Evolutionary conservation across 53 echinoderm and acorn worm species (phyloP), one percentile per base, ranked within the genome.

Genomic region (Temnopleurus reevesii): DNA sequence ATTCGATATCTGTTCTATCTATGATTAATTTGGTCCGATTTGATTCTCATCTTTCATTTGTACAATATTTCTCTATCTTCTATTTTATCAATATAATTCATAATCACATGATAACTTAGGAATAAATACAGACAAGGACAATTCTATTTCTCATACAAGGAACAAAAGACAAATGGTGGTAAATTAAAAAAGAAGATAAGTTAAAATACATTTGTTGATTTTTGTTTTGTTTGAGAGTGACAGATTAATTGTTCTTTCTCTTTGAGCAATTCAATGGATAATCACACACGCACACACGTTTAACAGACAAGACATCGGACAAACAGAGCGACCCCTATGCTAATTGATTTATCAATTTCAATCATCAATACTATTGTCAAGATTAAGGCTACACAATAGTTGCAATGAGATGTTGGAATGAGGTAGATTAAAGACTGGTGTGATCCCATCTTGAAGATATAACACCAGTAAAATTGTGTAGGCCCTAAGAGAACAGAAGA

Each of bases 341-440:
- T 28, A 33, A 49, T 55, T 56, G 55, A 13, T 21, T 24, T 19
- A 33, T 27, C 77, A 77, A n/a, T 45, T 44, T 44, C 77, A 45
- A 76, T 45, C 81, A 81, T 60, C 83, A 56, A 60, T 41, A 85
- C 46, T 60, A 60, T 60, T 59, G 58, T 85, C 59, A 71, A 87
- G 49, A 47, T 64, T 66, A 87, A 87, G 88, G 88, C 88, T 87
- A 87, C 71, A 87, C 88, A 66, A 44, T 85, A 59, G 88, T 65
- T 87, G 71, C 71, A 71, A 87, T 66, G 84, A 86, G 85, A 85
- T 59, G 88, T 71, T 87, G 53, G 49, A 87, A 65, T 87, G 88
- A 87, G 88, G 88, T 87, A 87, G 88, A 71, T 87, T 60, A 45
- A 46, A 45, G 54, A 81, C 76, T 83, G 84, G 84, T 83, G 83